Percentiles rank a stretch among this genome's conserved stretches.
phyloP scores from a whole-genome alignment of 2,113 vertebrate genomes.

The Tyto alba region DNA sequence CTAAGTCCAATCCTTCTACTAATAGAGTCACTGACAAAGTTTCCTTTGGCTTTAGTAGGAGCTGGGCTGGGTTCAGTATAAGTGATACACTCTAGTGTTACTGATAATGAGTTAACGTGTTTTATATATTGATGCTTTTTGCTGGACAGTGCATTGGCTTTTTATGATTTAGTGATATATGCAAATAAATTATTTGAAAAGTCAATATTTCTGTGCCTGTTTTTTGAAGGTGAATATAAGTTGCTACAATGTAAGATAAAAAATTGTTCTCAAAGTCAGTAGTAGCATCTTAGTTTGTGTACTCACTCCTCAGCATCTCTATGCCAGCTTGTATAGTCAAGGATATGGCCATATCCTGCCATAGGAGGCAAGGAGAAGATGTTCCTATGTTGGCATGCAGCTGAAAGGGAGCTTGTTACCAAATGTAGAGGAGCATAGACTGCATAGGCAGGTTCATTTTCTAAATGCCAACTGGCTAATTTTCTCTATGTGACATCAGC shows the following conservation, averaged over 20 bases:
- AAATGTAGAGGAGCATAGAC: not conserved
- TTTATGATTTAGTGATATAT: slow-evolving; percentile 54
- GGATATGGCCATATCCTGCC: not conserved
- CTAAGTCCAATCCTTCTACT: not conserved
- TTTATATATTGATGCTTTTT: slow-evolving; percentile 53
- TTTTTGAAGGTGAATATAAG: not conserved
- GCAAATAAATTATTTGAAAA: slow-evolving; percentile 56
- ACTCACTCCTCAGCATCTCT: not conserved
- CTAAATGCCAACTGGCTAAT: not conserved
- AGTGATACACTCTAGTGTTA: not conserved
- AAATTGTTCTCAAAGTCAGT: not conserved
- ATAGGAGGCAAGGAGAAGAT: not conserved
- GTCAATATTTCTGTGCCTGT: not conserved
- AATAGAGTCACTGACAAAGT: not conserved
- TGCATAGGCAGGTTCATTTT: not conserved
- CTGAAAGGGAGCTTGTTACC: not conserved
- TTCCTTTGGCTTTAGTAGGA: not conserved
- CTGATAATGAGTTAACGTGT: not conserved
- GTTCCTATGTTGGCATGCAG: not conserved
- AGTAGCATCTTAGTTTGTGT: accelerated
- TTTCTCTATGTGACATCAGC: not conserved
- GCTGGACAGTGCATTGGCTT: slow-evolving; percentile 39
- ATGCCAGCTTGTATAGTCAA: not conserved
- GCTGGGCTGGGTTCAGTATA: not conserved
- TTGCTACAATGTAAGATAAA: not conserved